A percentile compares a stretch with the other conserved stretches of the same genome.
phyloP scores from a whole-genome alignment of 2,797 vertebrate genomes.

The Aldrovandia affinis region DNA sequence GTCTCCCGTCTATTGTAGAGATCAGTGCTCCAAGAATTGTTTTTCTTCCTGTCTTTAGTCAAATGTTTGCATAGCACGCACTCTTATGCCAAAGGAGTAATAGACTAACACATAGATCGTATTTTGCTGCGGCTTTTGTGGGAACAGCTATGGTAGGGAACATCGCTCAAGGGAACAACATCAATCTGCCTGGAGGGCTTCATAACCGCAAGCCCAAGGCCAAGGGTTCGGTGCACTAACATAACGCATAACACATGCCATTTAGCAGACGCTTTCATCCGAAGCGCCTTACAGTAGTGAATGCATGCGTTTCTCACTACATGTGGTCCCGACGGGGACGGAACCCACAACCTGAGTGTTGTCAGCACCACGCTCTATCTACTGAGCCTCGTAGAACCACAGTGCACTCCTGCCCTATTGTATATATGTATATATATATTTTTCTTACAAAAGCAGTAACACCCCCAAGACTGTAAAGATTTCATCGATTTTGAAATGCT shows the following conservation, averaged over 20 bases:
- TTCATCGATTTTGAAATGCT: no score
- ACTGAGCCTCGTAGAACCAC: no score
- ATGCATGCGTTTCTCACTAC: no score
- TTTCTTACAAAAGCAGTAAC: not conserved
- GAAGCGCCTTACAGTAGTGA: no score
- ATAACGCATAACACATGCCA: no score
- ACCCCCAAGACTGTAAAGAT: not conserved
- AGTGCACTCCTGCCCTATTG: no score
- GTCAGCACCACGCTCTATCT: no score
- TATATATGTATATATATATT: not conserved
- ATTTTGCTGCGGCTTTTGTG: not conserved
- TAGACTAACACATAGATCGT: not conserved
- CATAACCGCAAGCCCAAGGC: not conserved
- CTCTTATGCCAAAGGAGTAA: not conserved
- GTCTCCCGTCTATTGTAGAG: not conserved
- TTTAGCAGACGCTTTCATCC: no score
- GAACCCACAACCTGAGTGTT: no score
- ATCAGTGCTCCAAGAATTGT: not conserved
- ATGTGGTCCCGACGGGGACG: no score
- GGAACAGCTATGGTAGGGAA: not conserved
- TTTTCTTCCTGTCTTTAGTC: not conserved
- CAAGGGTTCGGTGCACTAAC: not conserved
- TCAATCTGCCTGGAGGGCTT: not conserved
- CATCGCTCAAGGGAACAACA: not conserved
- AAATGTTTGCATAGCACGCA: not conserved